Evolutionary conservation across 2,113 vertebrate genomes (phyloP).

Genomic region (Calidris pygmaea): DNA sequence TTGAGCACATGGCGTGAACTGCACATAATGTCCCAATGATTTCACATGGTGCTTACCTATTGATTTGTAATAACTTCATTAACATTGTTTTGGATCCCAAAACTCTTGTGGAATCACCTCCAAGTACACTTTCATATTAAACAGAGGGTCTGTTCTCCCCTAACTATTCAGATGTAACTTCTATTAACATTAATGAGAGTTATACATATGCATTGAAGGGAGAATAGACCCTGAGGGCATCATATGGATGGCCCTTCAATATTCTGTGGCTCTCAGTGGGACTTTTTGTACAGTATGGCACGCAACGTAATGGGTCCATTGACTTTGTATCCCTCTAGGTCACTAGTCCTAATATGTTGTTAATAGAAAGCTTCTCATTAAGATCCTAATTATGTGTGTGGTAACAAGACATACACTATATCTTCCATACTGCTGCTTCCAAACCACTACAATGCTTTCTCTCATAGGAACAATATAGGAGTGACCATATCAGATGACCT

Average conservation of each 20-base stretch:
- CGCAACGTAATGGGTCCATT: background rate
- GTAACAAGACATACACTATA: slow-evolving; percentile 5
- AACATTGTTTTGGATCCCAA: slow-evolving; percentile 51
- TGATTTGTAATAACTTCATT: background rate
- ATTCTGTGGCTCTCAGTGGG: slow-evolving; percentile 43
- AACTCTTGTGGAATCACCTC: slow-evolving; percentile 11
- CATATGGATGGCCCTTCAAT: slow-evolving; percentile 7
- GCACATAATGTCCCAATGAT: background rate
- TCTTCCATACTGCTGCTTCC: slow-evolving; percentile 42
- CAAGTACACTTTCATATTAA: slow-evolving; percentile 10
- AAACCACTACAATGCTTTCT: background rate
- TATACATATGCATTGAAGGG: slow-evolving; percentile 33
- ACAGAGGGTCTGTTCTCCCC: background rate
- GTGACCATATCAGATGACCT: slow-evolving; percentile 52
- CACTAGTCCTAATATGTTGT: slow-evolving; percentile 24
- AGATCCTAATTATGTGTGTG: slow-evolving; percentile 46
- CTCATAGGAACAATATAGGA: slow-evolving; percentile 2
- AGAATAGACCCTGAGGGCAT: slow-evolving; percentile 52
- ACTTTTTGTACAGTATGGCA: slow-evolving; percentile 1
- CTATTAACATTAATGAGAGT: slow-evolving; percentile 52
- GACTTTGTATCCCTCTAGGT: slow-evolving; percentile 54
- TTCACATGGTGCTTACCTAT: background rate
- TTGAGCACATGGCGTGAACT: background rate
- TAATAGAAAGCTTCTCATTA: slow-evolving; percentile 62
- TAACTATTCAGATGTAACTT: slow-evolving; percentile 10